Evolutionary conservation across 92 coral and sea anemone genomes (phyloP).

Genomic region (Phymanthus crucifer): DNA sequence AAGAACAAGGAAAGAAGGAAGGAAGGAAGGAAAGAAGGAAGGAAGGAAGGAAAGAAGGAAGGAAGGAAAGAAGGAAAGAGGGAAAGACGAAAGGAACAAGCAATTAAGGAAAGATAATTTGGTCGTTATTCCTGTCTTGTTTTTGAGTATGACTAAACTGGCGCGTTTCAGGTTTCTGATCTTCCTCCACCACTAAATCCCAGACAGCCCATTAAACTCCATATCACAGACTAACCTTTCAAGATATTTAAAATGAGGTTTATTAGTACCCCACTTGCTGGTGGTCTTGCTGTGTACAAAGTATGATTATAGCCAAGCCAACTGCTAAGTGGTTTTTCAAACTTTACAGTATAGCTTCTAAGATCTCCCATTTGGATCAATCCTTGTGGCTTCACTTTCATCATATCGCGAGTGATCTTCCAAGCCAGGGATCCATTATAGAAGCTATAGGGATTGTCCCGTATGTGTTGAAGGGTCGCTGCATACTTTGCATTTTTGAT

Average conservation of each 20-base stretch:
- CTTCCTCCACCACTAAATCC: too few relatives aligned
- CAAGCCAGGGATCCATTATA: slow-evolving; percentile 65
- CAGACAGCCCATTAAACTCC: too few relatives aligned
- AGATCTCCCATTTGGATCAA: slow-evolving; percentile 64
- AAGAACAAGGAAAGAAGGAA: too few relatives aligned
- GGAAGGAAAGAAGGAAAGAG: too few relatives aligned
- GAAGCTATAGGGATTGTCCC: slow-evolving; percentile 71
- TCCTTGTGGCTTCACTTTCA: slow-evolving; percentile 50
- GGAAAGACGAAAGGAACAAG: too few relatives aligned
- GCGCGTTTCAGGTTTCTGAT: too few relatives aligned
- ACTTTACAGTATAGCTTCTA: slow-evolving; percentile 52
- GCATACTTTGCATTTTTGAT: slow-evolving; percentile 74
- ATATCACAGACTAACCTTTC: slow-evolving; percentile 59
- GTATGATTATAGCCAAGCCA: slow-evolving; percentile 43
- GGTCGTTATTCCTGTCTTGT: too few relatives aligned
- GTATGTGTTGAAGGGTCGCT: slow-evolving; percentile 56
- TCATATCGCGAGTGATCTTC: slow-evolving; percentile 67
- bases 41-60: too few relatives aligned
- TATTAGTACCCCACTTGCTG: slow-evolving; percentile 85
- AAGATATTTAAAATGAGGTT: slow-evolving; percentile 74
- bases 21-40: too few relatives aligned
- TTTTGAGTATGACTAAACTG: too few relatives aligned
- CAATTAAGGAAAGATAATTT: too few relatives aligned
- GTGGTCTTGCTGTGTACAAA: slow-evolving; percentile 77
- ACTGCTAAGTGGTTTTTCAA: slow-evolving; percentile 45